Evolutionary conservation across 2,113 vertebrate species (phyloP).

Genomic region (Gambusia affinis): DNA sequence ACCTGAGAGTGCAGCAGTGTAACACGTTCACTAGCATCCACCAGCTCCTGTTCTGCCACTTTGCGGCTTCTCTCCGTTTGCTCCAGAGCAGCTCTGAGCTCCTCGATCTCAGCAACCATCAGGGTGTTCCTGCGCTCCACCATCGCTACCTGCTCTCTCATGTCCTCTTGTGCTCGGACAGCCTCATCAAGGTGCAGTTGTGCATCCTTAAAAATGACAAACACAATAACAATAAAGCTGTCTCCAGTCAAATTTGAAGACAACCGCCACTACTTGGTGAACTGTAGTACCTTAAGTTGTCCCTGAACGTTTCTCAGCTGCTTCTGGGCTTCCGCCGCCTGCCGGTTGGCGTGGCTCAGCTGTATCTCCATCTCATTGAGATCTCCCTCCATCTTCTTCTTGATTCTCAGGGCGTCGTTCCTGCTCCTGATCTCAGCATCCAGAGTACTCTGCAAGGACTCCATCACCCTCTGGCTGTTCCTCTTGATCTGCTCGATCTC

Average conservation of each 20-base stretch:
- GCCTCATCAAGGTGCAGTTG: slow-evolving; percentile 87
- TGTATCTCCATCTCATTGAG: slow-evolving; percentile 82
- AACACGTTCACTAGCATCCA: slow-evolving; percentile 88
- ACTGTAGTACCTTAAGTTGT: slow-evolving; percentile 74
- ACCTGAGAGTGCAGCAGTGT: slow-evolving; percentile 91
- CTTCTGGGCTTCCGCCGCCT: slow-evolving; percentile 80
- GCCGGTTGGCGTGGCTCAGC: slow-evolving; percentile 81
- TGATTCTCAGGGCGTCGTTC: neutral
- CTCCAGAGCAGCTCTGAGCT: slow-evolving; percentile 84
- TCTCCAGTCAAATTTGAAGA: too few relatives aligned
- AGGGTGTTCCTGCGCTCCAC: slow-evolving; percentile 87
- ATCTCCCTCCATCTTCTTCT: slow-evolving; percentile 72
- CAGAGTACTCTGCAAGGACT: slow-evolving; percentile 76
- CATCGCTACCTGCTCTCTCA: slow-evolving; percentile 87
- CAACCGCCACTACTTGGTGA: neutral
- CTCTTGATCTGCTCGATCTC: slow-evolving; percentile 81
- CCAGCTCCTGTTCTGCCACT: slow-evolving; percentile 89
- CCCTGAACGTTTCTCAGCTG: slow-evolving; percentile 79
- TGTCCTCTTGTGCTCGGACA: slow-evolving; percentile 83
- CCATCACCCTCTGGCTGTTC: slow-evolving; percentile 78
- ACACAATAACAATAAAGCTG: neutral
- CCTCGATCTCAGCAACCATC: slow-evolving; percentile 87
- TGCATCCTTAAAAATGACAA: slow-evolving; percentile 75
- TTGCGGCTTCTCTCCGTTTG: slow-evolving; percentile 86
- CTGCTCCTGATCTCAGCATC: slow-evolving; percentile 62